A percentile compares a stretch with the other conserved stretches of the same genome.
phyloP scores from a whole-genome alignment of 2,888 invertebrate genomes.

The Hyposoter didymator region DNA sequence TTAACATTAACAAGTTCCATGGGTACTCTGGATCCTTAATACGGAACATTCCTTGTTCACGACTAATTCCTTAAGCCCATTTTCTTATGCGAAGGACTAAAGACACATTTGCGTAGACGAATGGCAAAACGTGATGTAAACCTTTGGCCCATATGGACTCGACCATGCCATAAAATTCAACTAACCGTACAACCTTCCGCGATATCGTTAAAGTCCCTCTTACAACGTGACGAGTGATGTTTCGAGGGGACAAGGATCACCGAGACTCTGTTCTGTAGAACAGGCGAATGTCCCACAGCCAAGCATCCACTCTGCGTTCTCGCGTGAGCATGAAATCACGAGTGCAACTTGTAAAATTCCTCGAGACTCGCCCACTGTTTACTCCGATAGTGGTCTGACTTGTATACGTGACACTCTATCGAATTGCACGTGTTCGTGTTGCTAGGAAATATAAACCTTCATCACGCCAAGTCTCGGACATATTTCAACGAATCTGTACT shows the following conservation, averaged over 20 bases:
- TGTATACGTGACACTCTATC: not conserved
- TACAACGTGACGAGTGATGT: slow-evolving; percentile 51
- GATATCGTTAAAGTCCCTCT: slow-evolving; percentile 29
- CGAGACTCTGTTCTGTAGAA: not conserved
- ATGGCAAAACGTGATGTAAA: slow-evolving; percentile 5
- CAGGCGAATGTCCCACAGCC: not conserved
- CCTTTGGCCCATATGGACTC: slow-evolving; percentile 45
- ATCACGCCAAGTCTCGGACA: slow-evolving; percentile 32
- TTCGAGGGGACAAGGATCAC: not conserved
- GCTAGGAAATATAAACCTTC: slow-evolving; percentile 28
- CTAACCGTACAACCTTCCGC: slow-evolving; percentile 50
- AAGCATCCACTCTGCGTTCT: slow-evolving; percentile 28
- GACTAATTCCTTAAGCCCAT: not conserved
- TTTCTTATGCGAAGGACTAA: not conserved
- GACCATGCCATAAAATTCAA: slow-evolving; percentile 48
- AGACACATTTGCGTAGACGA: not conserved
- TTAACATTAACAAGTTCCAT: no score
- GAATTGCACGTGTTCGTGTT: slow-evolving; percentile 10
- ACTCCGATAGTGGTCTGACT: not conserved
- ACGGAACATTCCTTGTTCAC: not conserved
- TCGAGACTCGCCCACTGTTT: slow-evolving; percentile 11
- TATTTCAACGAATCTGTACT: not conserved
- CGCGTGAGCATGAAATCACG: slow-evolving; percentile 55
- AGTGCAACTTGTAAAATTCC: slow-evolving; percentile 24
- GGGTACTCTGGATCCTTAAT: not conserved